Evolutionary conservation across 2,888 invertebrate species (phyloP), one percentile per base, ranked within the genome.

Genomic region (Erynnis tages): DNA sequence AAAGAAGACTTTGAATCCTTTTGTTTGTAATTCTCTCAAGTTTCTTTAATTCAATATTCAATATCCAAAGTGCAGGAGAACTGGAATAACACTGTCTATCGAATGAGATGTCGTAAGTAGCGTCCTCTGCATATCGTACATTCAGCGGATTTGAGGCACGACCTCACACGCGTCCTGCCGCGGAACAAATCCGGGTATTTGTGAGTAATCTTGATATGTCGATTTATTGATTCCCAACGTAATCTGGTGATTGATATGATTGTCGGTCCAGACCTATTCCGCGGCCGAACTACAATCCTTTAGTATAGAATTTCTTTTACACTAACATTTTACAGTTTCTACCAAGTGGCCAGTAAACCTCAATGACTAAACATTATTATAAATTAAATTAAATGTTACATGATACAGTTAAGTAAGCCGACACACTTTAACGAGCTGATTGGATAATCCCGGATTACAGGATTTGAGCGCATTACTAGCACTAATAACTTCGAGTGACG

Each of bases 141-240:
- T 76, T 74, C 63, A 49, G 56, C 45, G 73, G 78, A 68, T 79
- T 76, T 75, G 65, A 53, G 60, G 60, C 73, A 71, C 74, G 76
- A 73, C 72, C 75, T 58, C 54, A 67, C 76, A 76, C 16, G n/a
- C n/a, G n/a, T n/a, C n/a, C n/a, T 19, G 19, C 37, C 21, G 21
- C 38, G 13, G 23, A 13, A 23, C 38, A 23, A 38, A 38, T 38
- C 38, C 38, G 13, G 8, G 23, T 19, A 19, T 38, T 38, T 38
- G 38, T 19, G 21, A 13, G 13, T 21, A 23, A 38, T 38, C 38
- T 6, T 3, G 21, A 21, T 21, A 21, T 21, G 3, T 4, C 38
- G 38, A 38, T 38, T 23, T 23, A 21, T 38, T 10, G 38, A 23
- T 37, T n/a, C n/a, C n/a, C n/a, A n/a, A n/a, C n/a, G n/a, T n/a